Conservation (phyloP, 2,797 vertebrate species). For the Pelobates cultripes region DNA sequence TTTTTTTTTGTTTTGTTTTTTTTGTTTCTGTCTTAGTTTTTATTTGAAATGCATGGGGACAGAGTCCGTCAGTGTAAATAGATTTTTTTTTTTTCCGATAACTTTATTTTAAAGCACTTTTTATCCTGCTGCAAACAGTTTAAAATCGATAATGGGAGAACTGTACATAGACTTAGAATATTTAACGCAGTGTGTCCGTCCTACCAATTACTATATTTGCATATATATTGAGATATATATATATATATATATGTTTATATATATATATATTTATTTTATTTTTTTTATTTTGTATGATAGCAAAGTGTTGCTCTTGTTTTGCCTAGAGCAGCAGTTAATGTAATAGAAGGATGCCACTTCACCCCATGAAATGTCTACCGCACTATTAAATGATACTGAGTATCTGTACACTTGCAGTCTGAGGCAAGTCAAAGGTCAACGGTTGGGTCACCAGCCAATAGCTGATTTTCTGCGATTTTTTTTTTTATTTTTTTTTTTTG, state of each 20-base stretch:
- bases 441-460: not conserved
- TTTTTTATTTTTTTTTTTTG: no score
- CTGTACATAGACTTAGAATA: conserved; percentile 81
- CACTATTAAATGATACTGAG: conserved; percentile 39
- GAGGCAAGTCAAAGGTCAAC: conserved; percentile 1
- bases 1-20: conserved; percentile 14
- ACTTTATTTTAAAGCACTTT: conserved; percentile 99
- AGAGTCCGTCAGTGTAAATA: not conserved
- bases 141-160: conserved; percentile 75
- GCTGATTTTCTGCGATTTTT: not conserved
- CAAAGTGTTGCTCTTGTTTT: conserved; percentile 29
- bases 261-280: conserved; percentile 35
- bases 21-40: not conserved
- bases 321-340: conserved; percentile 26
- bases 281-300: conserved; percentile 32
- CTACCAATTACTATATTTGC: conserved; percentile 64
- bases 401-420: conserved; percentile 23
- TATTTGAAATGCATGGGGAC: conserved; percentile 4
- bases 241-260: conserved; percentile 35
- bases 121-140: conserved; percentile 95
- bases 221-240: conserved; percentile 34
- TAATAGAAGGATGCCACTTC: conserved; percentile 10
- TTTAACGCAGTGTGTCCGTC: conserved; percentile 79
- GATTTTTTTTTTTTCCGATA: conserved; percentile 49
- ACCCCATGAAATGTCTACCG: conserved; percentile 14